Percentiles rank a stretch among this genome's conserved stretches.
These are phyloP conservation scores for Lumbricus terrestris DNA, from an alignment of 2,888 invertebrate genomes.

Conservation along the genomic window DNA sequence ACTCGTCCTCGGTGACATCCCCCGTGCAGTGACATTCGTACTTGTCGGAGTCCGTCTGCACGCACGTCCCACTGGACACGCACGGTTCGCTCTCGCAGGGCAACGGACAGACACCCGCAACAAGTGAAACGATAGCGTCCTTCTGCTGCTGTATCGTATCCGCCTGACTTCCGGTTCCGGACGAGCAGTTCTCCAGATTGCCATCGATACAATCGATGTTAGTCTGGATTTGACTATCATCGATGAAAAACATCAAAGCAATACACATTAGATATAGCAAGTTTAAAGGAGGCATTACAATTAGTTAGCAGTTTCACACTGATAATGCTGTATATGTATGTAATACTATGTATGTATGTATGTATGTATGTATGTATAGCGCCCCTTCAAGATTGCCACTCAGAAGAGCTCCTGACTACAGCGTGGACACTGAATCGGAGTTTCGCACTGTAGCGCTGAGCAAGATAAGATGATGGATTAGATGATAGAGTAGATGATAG, in stretches of 20 bases:
- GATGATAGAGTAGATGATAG: no score
- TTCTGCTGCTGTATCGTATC: not conserved
- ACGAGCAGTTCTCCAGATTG: not conserved
- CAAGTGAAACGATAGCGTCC: not conserved
- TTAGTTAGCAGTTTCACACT: no score
- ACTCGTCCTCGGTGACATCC: not conserved
- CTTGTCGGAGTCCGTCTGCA: not conserved
- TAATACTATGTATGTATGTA: no score
- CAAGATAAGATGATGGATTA: no score
- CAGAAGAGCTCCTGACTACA: no score
- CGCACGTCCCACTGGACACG: not conserved
- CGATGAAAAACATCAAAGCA: not conserved
- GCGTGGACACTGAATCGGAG: no score
- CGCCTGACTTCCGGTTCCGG: not conserved
- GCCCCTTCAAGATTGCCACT: no score
- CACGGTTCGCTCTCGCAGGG: not conserved
- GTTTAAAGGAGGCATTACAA: not conserved
- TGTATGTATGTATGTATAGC: no score
- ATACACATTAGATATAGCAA: not conserved
- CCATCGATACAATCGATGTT: not conserved
- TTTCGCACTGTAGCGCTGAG: no score
- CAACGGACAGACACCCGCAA: not conserved
- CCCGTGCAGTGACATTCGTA: not conserved
- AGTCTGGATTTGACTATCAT: not conserved
- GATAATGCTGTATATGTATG: no score